Base-by-base conservation (phyloP, 2,113 vertebrate species). In the Stomatorhinus ivindoensis region DNA sequence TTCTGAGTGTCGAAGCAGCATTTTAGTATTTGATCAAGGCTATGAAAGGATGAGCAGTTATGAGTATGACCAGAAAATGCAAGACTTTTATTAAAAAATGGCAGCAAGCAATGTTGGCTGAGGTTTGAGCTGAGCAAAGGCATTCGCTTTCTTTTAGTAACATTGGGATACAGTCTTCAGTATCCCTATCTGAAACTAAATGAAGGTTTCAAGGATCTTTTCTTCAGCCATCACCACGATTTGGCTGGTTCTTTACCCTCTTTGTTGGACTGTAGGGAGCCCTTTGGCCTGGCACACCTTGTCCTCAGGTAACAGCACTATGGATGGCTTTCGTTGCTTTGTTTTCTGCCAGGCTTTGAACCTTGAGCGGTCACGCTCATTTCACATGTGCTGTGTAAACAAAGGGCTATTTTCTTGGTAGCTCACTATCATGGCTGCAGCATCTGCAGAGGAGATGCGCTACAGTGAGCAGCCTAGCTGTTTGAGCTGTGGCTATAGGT, bases 351-450 rank as follows among this genome's bases (percentile, higher is more conserved):
- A 46, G 10, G 3, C 46, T 47, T 69, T 88, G 87, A 73, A 73
- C 87, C 73, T 88, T 88, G 65, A 80, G 24, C 31, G 31, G 65
- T 27, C 15, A n/a, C n/a, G 24, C 46, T 88, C 4, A 0, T 5
- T 42, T 48, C 58, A 31, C 87, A 46, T 50, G 44, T 48, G 65
- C 88, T 53, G 88, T 50, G 69, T 48, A 88, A 82, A 82, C 88
- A 82, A 31, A 35, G n/a, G 27, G 86, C 86, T 53, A 1, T 35
- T 39, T 31, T 19, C 86, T 48, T 27, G 27, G 58, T 73, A 76
- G 65, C 17, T 51, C 21, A 19, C 13, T 27, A 0, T 85, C 88
- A 21, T 19, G 50, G n/a, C 10, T 55, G 35, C 17, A 15, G 42
- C 51, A 15, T 55, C 65, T 69, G 65, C 42, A 50, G 44, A 24